Percentiles rank a stretch among this genome's conserved stretches.
These are phyloP conservation scores for Aspidoscelis tigris DNA, from an alignment of 2,113 vertebrate genomes.

Conservation along the genomic window DNA sequence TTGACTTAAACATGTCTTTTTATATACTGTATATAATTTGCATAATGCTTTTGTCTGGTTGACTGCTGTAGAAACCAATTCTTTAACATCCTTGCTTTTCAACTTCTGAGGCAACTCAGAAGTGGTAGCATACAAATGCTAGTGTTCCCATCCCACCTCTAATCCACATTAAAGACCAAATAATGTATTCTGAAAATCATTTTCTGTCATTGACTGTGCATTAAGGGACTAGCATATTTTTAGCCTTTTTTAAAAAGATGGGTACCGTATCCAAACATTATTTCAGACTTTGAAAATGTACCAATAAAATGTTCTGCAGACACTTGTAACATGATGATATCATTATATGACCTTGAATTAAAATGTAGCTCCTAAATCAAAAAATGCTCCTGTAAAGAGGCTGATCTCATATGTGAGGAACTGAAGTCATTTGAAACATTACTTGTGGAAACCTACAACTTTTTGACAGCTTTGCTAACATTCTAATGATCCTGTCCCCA, in stretches of 20 bases:
- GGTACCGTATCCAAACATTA: background rate
- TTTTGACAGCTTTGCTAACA: slow-evolving; percentile 32
- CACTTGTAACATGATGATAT: slow-evolving; percentile 37
- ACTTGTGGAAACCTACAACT: background rate
- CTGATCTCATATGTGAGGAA: slow-evolving; percentile 34
- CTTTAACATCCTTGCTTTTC: slow-evolving; percentile 54
- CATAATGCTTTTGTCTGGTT: slow-evolving; percentile 65
- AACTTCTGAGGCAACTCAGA: slow-evolving; percentile 28
- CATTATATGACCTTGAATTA: slow-evolving; percentile 47
- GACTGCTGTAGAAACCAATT: slow-evolving; percentile 57
- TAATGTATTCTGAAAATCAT: too few relatives aligned
- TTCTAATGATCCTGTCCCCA: slow-evolving; percentile 29
- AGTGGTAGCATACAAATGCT: too few relatives aligned
- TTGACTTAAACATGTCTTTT: too few relatives aligned
- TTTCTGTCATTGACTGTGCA: too few relatives aligned
- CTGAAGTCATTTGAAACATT: slow-evolving; percentile 33
- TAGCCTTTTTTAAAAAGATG: too few relatives aligned
- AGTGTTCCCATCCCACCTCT: too few relatives aligned
- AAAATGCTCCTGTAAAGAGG: slow-evolving; percentile 1
- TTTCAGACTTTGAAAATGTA: slow-evolving; percentile 12
- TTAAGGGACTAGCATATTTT: too few relatives aligned
- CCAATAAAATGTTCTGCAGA: slow-evolving; percentile 34
- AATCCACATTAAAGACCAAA: too few relatives aligned
- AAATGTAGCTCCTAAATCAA: slow-evolving; percentile 35
- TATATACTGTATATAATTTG: slow-evolving; percentile 32